Conservation (phyloP, 1,140 invertebrate species). For the Ylistrum balloti region DNA sequence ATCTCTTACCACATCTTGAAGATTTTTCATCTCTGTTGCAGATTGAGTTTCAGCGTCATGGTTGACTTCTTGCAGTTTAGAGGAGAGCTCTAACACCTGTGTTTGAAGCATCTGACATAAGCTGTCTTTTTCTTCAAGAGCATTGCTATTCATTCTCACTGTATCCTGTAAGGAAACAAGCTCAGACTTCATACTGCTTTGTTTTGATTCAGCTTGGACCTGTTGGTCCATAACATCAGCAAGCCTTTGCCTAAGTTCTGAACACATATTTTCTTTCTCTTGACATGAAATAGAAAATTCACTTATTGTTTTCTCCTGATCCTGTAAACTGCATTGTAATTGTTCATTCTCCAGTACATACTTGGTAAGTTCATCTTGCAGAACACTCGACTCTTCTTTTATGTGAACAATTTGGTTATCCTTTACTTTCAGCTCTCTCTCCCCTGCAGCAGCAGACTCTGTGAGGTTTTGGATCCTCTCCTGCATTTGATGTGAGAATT, state of each 20-base stretch:
- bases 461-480: constrained; percentile 69
- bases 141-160: constrained; percentile 41
- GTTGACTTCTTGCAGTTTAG: constrained; percentile 1
- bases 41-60: background rate
- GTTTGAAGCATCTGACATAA: background rate
- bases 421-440: constrained; percentile 58
- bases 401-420: constrained; percentile 51
- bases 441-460: constrained; percentile 56
- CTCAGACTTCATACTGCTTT: constrained; percentile 45
- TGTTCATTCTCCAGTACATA: background rate
- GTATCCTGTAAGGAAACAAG: constrained; percentile 44
- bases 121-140: constrained; percentile 50
- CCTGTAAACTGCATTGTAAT: background rate
- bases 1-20: background rate
- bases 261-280: background rate
- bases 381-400: constrained; percentile 41
- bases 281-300: background rate
- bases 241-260: background rate
- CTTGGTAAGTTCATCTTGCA: background rate
- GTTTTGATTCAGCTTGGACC: constrained; percentile 41
- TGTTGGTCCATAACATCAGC: background rate
- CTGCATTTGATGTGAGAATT: constrained; percentile 71
- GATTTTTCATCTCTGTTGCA: background rate
- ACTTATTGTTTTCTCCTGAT: background rate
- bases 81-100: constrained; percentile 4